These are phyloP conservation scores for Heptranchias perlo DNA, from an alignment of 2,113 vertebrate genomes.

Conservation along the genomic window DNA sequence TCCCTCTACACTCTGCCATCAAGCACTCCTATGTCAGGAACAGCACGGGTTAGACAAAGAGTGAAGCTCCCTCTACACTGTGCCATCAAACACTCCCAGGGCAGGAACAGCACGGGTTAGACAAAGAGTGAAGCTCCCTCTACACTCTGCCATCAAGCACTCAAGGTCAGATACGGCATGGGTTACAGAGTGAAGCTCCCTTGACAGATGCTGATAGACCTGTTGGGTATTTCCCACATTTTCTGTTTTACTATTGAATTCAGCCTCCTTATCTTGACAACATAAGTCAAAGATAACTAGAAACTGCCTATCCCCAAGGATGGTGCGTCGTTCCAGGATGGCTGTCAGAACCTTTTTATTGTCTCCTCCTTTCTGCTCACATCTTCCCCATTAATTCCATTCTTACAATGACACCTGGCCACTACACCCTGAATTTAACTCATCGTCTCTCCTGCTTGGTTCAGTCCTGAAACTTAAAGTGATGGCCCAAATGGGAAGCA, in stretches of 20 bases:
- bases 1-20: neutral
- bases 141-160: neutral
- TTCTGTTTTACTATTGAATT: neutral
- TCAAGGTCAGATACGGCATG: neutral
- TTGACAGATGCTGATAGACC: neutral
- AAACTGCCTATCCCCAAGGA: neutral
- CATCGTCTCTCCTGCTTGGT: neutral
- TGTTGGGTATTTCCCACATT: neutral
- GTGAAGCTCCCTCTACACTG: neutral
- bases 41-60: neutral
- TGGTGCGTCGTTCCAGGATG: neutral
- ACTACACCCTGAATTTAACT: neutral
- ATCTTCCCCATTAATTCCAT: neutral
- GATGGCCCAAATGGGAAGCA: no score
- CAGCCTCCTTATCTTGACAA: neutral
- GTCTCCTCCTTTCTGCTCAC: neutral
- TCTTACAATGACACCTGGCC: neutral
- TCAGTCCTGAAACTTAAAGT: neutral
- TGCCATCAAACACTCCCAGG: no score
- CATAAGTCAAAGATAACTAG: neutral
- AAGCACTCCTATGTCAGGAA: neutral
- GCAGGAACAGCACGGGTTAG: neutral
- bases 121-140: neutral
- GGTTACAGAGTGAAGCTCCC: neutral
- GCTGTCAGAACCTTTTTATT: neutral